Evolutionary conservation across 1,140 invertebrate genomes (phyloP).

Genomic region (Zophobas morio): DNA sequence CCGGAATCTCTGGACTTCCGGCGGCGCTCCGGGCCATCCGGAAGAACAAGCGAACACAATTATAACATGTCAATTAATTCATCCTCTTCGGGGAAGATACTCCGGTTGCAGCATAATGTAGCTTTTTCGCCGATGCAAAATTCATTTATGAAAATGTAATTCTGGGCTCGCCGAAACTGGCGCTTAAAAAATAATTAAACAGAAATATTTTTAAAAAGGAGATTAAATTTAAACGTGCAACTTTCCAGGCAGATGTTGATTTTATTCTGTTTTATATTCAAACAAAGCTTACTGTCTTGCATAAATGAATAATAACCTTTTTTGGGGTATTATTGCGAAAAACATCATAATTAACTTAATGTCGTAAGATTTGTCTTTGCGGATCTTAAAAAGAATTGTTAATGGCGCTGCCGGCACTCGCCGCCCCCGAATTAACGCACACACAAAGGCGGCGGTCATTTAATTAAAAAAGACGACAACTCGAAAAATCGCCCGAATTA

Average conservation of each 20-base stretch:
- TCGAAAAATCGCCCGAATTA: too few relatives aligned
- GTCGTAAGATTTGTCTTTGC: slow-evolving; percentile 20
- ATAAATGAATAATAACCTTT: slow-evolving; percentile 39
- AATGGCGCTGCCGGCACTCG: background rate
- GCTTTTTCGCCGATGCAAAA: slow-evolving; percentile 6
- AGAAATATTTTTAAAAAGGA: slow-evolving; percentile 36
- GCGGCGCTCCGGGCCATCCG: slow-evolving; percentile 30
- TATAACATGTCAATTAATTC: slow-evolving; percentile 41
- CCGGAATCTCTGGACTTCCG: slow-evolving; percentile 51
- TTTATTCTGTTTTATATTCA: slow-evolving; percentile 39
- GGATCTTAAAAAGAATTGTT: background rate
- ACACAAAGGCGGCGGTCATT: too few relatives aligned
- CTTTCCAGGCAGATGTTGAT: slow-evolving; percentile 34
- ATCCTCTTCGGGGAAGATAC: background rate
- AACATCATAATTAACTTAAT: slow-evolving; percentile 40
- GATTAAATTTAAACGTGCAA: slow-evolving; percentile 39
- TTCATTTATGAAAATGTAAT: slow-evolving; percentile 20
- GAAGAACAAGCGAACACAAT: slow-evolving; percentile 33
- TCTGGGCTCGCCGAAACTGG: slow-evolving; percentile 5
- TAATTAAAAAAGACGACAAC: too few relatives aligned
- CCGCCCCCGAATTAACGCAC: too few relatives aligned
- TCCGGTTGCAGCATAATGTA: background rate
- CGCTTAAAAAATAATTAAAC: slow-evolving; percentile 38
- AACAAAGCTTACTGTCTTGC: slow-evolving; percentile 41
- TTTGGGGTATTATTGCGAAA: slow-evolving; percentile 14